phyloP scores from a whole-genome alignment of 2,113 vertebrate genomes.

The Brachypodius melanocephalos region DNA sequence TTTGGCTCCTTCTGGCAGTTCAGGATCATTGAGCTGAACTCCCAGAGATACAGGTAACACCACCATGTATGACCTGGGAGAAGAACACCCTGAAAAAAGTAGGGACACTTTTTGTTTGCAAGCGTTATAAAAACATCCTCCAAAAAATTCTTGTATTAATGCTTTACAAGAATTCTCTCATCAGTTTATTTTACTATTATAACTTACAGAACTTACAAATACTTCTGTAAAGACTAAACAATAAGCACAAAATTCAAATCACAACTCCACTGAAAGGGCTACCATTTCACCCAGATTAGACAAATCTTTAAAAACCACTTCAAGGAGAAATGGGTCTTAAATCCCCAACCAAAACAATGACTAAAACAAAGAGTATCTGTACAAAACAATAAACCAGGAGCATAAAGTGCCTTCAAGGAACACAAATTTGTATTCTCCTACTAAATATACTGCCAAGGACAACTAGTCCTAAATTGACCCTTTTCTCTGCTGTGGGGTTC shows the following conservation, averaged over 20 bases:
- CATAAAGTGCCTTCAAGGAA: not conserved
- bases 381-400: not conserved
- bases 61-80: not conserved
- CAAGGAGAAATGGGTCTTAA: not conserved
- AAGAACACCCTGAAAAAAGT: not conserved
- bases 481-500: not conserved
- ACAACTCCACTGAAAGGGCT: not conserved
- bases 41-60: not conserved
- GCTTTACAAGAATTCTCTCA: not conserved
- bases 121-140: not conserved
- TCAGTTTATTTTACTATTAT: not conserved
- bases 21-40: not conserved
- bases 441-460: not conserved
- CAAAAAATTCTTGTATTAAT: not conserved
- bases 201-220: not conserved
- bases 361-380: not conserved
- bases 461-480: not conserved
- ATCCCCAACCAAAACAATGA: not conserved
- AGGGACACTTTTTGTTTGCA: not conserved
- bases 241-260: not conserved
- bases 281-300: not conserved
- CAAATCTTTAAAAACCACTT: not conserved
- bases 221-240: not conserved
- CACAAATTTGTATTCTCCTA: fast-evolving
- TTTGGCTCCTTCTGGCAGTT: not conserved